Percentiles rank a stretch among this genome's conserved stretches.
Conservation (phyloP, 2,113 vertebrate genomes). For the Numenius arquata region DNA sequence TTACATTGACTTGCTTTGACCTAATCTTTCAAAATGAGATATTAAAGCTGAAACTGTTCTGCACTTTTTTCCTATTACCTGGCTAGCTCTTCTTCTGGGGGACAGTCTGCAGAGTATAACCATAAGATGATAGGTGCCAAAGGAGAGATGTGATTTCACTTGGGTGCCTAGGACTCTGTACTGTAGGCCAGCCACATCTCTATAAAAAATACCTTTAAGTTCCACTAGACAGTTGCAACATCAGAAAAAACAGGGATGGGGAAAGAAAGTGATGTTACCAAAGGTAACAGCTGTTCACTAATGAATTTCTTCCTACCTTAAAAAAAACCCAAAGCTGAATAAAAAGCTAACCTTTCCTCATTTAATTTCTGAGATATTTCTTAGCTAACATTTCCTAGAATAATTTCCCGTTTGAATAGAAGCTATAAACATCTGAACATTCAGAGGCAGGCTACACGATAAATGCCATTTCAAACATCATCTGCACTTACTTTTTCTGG, state of each 20-base stretch:
- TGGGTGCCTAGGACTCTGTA: neutral
- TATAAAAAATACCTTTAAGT: neutral
- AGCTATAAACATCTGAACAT: neutral
- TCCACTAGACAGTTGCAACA: neutral
- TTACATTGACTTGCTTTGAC: neutral
- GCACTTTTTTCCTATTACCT: neutral
- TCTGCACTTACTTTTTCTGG: neutral
- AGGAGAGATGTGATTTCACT: neutral
- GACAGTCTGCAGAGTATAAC: neutral
- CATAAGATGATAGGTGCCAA: neutral
- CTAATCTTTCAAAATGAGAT: neutral
- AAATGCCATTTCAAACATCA: neutral
- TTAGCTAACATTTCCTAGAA: neutral
- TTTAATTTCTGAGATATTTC: neutral
- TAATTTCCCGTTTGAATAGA: neutral
- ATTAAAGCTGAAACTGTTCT: neutral
- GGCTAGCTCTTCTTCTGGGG: neutral
- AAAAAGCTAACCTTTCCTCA: neutral
- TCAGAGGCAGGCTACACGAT: accelerated
- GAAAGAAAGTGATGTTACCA: neutral
- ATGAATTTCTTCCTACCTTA: neutral
- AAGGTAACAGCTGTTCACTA: neutral
- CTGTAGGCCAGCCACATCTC: neutral
- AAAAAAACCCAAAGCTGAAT: neutral
- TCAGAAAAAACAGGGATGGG: neutral